Evolutionary conservation across 2,888 invertebrate species (phyloP), one percentile per base, ranked within the genome.

Genomic region (Temnothorax ravouxi): DNA sequence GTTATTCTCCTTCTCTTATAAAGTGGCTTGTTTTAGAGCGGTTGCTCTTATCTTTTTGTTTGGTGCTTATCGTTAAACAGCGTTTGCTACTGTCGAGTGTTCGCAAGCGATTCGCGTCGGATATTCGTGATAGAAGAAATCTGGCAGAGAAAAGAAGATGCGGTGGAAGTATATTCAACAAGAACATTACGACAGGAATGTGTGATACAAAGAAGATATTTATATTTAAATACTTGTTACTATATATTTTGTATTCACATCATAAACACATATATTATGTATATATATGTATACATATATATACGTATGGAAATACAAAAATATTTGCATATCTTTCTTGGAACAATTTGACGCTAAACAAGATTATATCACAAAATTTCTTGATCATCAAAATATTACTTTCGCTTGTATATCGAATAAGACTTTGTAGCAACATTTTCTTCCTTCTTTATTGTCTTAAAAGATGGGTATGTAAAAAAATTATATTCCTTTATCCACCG

Each of bases 11-110:
- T 29, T 84, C 56, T 83, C 64, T 83, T 74, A 75, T 76, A 69
- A 74, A 52, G 61, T 54, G 83, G 79, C 87, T 80, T 72, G 62
- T 84, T 82, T 80, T 84, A 67, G 59, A 84, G 80, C 69, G 72
- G 85, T 86, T 82, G 87, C 84, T 84, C 85, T 87, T 76, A 52
- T 64, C 80, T 87, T 88, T 83, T 79, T 56, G 18, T 79, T 44
- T 62, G 34, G 54, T 21, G 50, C 21, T 72, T 81, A 71, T 71
- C 79, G 44, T 76, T 52, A 59, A 71, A 64, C 29, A 18, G 50
- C 41, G 6, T 69, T 56, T 71, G 62, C 38, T 56, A 38, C 47
- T 67, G 54, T 83, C 59, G 41, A 79, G 52, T 50, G 81, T 75
- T 83, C 76, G 52, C 74, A 59, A 67, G 56, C 44, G 59, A 64